phyloP scores from a whole-genome alignment of 2,888 invertebrate genomes.

The Achlya flavicornis region DNA sequence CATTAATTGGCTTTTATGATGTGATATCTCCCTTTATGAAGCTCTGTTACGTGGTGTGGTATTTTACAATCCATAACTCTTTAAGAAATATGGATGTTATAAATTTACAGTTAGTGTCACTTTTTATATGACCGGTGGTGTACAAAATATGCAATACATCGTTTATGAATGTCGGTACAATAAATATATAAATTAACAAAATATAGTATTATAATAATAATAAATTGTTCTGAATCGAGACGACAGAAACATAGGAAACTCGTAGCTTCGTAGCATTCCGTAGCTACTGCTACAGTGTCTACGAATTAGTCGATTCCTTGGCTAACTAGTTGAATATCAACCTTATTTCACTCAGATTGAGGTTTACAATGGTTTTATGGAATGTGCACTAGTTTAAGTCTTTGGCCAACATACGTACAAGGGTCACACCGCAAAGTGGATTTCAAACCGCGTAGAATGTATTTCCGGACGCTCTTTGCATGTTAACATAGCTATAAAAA shows the following conservation, averaged over 20 bases:
- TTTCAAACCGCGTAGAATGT: conserved; percentile 63
- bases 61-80: neutral
- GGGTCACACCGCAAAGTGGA: conserved; percentile 62
- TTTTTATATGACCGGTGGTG: no score
- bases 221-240: neutral
- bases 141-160: no score
- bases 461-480: conserved; percentile 50
- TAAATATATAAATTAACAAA: no score
- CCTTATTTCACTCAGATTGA: conserved; percentile 18
- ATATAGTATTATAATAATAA: neutral
- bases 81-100: no score
- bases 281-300: conserved; percentile 35
- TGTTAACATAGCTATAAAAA: conserved; percentile 24
- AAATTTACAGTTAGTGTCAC: no score
- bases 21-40: conserved; percentile 20
- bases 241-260: conserved; percentile 25
- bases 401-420: conserved; percentile 36
- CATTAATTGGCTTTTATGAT: conserved; percentile 28
- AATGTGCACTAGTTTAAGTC: conserved; percentile 31
- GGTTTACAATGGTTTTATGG: conserved; percentile 24
- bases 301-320: conserved; percentile 28
- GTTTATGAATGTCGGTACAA: no score
- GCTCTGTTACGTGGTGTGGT: neutral
- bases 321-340: conserved; percentile 18
- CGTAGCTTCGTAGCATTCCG: conserved; percentile 40